These are phyloP conservation scores for Chaetura pelagica DNA, from an alignment of 2,113 vertebrate species.

Conservation along the genomic window DNA sequence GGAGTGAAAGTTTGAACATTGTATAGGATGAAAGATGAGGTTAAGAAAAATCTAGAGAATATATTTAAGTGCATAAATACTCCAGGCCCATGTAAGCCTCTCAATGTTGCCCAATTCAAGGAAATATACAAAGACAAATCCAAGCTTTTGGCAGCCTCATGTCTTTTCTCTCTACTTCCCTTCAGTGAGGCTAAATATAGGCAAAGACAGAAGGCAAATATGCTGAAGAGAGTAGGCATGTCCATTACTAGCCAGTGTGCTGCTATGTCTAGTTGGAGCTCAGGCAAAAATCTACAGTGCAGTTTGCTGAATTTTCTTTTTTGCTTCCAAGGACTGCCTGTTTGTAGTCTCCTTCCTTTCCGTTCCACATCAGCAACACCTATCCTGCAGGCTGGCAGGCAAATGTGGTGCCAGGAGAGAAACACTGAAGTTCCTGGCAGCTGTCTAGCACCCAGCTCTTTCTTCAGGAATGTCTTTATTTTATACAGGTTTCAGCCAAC, in stretches of 20 bases:
- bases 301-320: not conserved
- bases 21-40: not conserved
- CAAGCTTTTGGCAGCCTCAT: not conserved
- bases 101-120: not conserved
- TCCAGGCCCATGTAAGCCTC: not conserved
- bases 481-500: not conserved
- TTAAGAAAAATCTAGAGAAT: not conserved
- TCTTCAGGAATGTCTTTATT: not conserved
- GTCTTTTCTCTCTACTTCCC: not conserved
- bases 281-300: not conserved
- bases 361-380: not conserved
- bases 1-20: not conserved
- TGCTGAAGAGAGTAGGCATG: not conserved
- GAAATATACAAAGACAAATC: not conserved
- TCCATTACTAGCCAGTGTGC: not conserved
- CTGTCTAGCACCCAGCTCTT: not conserved
- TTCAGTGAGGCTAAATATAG: not conserved
- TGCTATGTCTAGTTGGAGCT: not conserved
- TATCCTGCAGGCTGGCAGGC: not conserved
- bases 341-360: not conserved
- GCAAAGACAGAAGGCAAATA: not conserved
- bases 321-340: not conserved
- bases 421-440: not conserved
- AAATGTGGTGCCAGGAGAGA: not conserved
- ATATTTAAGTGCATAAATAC: not conserved